Percentiles rank a stretch among this genome's conserved stretches.
Conservation (phyloP, 2,797 vertebrate species). For the Phalloptychus januarius region DNA sequence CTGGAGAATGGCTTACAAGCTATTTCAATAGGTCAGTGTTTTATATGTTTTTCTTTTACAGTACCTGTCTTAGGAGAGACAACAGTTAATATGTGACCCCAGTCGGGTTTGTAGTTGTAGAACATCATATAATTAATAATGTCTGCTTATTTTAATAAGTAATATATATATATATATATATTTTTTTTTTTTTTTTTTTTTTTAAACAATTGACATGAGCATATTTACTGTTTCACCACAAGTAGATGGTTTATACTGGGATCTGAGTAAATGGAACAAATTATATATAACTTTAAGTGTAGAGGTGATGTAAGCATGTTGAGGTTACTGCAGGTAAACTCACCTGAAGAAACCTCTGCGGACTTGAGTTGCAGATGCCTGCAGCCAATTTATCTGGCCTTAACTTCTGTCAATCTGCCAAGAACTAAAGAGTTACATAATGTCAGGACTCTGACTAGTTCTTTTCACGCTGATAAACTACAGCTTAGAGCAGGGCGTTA, state of each 20-base stretch:
- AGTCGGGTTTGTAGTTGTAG: background rate
- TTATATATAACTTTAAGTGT: constrained; percentile 60
- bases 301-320: constrained; percentile 54
- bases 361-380: constrained; percentile 41
- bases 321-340: constrained; percentile 58
- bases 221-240: constrained; percentile 8
- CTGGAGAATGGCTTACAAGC: background rate
- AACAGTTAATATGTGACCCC: background rate
- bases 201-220: background rate
- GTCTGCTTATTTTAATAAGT: background rate
- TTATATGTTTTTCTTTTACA: background rate
- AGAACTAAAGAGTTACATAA: constrained; percentile 64
- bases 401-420: constrained; percentile 58
- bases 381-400: constrained; percentile 57
- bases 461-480: constrained; percentile 37
- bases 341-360: constrained; percentile 48
- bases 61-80: background rate
- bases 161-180: background rate
- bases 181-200: too few species aligned
- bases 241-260: constrained; percentile 1
- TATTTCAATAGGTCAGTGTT: background rate
- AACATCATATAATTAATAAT: background rate
- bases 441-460: constrained; percentile 34
- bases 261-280: constrained; percentile 26
- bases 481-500: constrained; percentile 24